Evolutionary conservation across 1,140 invertebrate genomes (phyloP).

Genomic region (Conus betulinus): DNA sequence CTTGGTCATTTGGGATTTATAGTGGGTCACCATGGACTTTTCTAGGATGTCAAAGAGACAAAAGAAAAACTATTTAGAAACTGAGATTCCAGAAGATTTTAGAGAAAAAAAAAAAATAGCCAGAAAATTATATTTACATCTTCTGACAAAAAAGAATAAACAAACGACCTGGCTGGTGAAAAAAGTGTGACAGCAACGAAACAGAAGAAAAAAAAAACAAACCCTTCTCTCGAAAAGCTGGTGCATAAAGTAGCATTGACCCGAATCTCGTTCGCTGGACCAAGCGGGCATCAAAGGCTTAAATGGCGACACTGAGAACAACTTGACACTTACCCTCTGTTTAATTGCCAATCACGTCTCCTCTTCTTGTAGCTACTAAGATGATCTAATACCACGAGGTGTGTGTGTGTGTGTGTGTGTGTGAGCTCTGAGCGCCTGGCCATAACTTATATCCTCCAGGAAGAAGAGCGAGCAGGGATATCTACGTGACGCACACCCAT

Average conservation of each 20-base stretch:
- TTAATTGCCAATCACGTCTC: conserved; percentile 2
- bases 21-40: too few species aligned
- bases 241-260: background rate
- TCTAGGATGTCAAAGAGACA: too few species aligned
- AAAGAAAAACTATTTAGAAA: too few species aligned
- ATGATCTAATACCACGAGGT: background rate
- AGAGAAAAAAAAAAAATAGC: too few species aligned
- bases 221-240: background rate
- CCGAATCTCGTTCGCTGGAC: background rate
- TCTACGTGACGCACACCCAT: background rate
- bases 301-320: background rate
- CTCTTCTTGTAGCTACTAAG: background rate
- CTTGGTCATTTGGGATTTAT: too few species aligned
- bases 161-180: too few species aligned
- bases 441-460: conserved; percentile 1
- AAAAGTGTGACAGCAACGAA: too few species aligned
- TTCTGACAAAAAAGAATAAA: too few species aligned
- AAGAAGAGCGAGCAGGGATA: background rate
- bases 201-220: background rate
- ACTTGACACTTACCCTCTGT: background rate
- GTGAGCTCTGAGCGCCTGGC: background rate
- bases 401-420: background rate
- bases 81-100: too few species aligned
- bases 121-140: too few species aligned
- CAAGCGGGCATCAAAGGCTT: background rate